phyloP scores from a whole-genome alignment of 1,140 invertebrate species.

The Berghia stephanieae region DNA sequence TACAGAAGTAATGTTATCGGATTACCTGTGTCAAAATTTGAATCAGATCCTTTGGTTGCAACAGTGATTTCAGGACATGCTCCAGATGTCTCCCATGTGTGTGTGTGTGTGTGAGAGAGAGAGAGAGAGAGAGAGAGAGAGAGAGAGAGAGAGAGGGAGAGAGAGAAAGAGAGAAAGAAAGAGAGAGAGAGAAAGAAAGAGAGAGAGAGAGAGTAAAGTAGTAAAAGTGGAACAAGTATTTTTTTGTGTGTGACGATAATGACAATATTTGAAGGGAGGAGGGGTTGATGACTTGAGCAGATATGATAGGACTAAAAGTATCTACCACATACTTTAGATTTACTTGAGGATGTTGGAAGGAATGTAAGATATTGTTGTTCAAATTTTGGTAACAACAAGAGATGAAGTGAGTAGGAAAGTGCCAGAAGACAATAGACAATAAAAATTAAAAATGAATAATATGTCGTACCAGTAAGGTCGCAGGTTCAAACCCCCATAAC shows the following conservation, averaged over 20 bases:
- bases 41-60: too few relatives aligned
- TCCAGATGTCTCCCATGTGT: too few relatives aligned
- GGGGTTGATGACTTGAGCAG: neutral
- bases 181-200: constrained; percentile 12
- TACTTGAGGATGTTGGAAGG: too few relatives aligned
- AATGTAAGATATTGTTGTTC: neutral
- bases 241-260: neutral
- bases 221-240: neutral
- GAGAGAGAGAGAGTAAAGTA: neutral
- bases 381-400: constrained; percentile 23
- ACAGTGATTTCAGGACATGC: too few relatives aligned
- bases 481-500: too few relatives aligned
- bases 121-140: neutral
- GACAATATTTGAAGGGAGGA: neutral
- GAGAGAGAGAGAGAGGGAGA: constrained; percentile 3
- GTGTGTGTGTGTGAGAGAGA: too few relatives aligned
- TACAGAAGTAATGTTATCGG: too few relatives aligned
- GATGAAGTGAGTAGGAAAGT: too few relatives aligned
- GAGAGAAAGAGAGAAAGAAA: neutral
- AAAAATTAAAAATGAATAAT: too few relatives aligned
- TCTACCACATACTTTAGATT: neutral
- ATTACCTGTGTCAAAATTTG: too few relatives aligned
- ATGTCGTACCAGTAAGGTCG: too few relatives aligned
- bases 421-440: too few relatives aligned
- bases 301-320: neutral